Conservation (phyloP, 2,113 vertebrate species). For the Mellivora capensis region DNA sequence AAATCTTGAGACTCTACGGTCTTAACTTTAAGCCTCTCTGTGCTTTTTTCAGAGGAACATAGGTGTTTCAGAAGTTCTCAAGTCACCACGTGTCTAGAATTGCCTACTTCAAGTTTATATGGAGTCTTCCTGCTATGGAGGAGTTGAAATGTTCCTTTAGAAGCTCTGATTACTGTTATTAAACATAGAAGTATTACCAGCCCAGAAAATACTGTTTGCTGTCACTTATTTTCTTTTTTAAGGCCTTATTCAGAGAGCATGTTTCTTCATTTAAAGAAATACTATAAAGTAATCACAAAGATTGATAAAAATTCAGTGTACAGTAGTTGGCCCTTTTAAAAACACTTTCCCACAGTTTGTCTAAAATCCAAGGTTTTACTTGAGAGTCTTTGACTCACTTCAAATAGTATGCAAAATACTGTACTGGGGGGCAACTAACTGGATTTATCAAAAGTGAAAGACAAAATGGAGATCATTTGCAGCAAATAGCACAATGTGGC, state of each 20-base stretch:
- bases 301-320: background rate
- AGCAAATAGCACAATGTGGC: background rate
- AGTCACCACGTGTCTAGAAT: background rate
- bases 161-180: background rate
- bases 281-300: background rate
- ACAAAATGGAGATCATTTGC: background rate
- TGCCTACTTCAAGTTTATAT: background rate
- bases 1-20: background rate
- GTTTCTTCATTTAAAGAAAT: background rate
- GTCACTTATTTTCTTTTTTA: background rate
- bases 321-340: background rate
- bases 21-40: background rate
- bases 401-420: background rate
- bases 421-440: background rate
- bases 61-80: background rate
- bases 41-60: background rate
- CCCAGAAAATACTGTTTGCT: background rate
- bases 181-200: background rate
- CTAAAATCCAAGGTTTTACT: background rate
- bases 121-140: background rate
- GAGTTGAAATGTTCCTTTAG: background rate
- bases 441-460: background rate
- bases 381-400: background rate
- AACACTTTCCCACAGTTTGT: background rate
- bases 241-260: background rate